A percentile compares a stretch with the other conserved stretches of the same genome.
phyloP scores from a whole-genome alignment of 2,888 invertebrate species.

The Aleiodes alternator region DNA sequence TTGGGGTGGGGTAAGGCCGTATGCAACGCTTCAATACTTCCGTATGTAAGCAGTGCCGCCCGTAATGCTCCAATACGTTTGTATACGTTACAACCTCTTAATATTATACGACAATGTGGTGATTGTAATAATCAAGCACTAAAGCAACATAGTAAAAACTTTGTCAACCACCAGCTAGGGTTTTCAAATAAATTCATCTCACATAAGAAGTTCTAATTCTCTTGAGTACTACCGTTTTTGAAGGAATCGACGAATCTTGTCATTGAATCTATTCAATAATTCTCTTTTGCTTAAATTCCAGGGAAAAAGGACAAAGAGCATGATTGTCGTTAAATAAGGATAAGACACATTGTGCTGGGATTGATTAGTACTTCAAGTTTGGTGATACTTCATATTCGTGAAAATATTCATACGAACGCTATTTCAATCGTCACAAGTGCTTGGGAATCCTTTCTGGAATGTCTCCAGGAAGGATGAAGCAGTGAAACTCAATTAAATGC shows the following conservation, averaged over 20 bases:
- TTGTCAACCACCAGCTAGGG: conserved; percentile 25
- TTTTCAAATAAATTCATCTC: conserved; percentile 33
- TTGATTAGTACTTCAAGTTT: not conserved
- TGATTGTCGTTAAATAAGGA: not conserved
- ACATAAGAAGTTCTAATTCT: not conserved
- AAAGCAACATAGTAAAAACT: conserved; percentile 20
- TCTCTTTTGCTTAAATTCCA: not conserved
- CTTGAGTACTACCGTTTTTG: not conserved
- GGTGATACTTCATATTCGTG: too few species aligned
- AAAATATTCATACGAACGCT: too few species aligned
- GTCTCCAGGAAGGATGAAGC: too few species aligned
- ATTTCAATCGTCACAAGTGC: too few species aligned
- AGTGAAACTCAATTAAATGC: too few species aligned
- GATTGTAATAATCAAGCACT: conserved; percentile 42
- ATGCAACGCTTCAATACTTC: too few species aligned
- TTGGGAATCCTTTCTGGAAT: too few species aligned
- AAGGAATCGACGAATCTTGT: not conserved
- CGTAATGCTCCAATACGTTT: too few species aligned
- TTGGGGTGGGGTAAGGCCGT: too few species aligned
- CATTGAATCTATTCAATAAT: not conserved
- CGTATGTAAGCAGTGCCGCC: too few species aligned
- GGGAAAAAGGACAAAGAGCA: not conserved
- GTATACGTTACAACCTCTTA: too few species aligned
- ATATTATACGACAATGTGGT: not conserved
- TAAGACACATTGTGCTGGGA: not conserved